Evolutionary conservation across 1,140 invertebrate species (phyloP).

Genomic region (Caerostris extrusa): DNA sequence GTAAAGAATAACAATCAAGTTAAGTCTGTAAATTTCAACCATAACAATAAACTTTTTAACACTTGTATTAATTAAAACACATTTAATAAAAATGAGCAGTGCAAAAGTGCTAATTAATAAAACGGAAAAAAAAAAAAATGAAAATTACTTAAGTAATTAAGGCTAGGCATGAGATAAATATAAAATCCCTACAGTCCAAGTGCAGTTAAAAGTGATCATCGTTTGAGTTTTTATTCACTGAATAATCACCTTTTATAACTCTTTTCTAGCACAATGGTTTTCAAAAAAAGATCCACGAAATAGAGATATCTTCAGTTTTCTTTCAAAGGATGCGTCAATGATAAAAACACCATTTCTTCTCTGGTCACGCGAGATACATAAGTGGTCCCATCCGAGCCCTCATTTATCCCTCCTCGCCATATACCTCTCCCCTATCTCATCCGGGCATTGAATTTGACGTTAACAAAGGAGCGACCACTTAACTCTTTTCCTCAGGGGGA

Average conservation of each 20-base stretch:
- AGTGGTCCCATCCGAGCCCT: conserved; percentile 10
- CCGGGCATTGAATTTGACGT: conserved; percentile 54
- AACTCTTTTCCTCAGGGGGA: conserved; percentile 32
- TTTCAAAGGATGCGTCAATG: conserved; percentile 35
- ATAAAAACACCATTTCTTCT: conserved; percentile 16
- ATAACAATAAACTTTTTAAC: no score
- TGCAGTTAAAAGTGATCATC: no score
- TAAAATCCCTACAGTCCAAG: no score
- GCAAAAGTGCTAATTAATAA: no score
- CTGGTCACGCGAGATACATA: conserved; percentile 54
- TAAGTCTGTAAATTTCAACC: no score
- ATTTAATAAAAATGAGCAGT: no score
- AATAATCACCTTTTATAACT: neutral
- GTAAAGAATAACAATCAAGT: no score
- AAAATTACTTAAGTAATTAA: no score
- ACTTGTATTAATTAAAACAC: no score
- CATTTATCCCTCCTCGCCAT: neutral
- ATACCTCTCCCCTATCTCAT: neutral
- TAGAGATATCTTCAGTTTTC: conserved; percentile 32
- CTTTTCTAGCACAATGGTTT: neutral
- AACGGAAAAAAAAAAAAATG: no score
- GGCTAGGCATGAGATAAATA: no score
- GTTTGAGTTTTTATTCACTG: no score
- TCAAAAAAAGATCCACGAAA: neutral
- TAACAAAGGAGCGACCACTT: conserved; percentile 63